A percentile compares a stretch with the other conserved stretches of the same genome.
phyloP scores from a whole-genome alignment of 1,140 invertebrate species.

The Oreohelix idahoensis region DNA sequence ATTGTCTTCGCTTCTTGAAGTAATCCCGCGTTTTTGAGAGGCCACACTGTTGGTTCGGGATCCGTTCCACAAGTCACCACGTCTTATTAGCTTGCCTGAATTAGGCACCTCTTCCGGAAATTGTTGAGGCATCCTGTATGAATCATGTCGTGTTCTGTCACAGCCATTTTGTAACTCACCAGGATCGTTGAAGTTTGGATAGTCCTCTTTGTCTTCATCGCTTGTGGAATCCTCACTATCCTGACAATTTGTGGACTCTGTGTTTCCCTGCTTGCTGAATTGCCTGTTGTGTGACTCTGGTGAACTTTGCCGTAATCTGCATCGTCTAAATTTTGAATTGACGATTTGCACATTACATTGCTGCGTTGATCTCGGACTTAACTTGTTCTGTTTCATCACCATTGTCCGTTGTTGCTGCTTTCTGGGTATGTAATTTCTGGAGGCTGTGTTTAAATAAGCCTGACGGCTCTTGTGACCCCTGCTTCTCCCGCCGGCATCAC shows the following conservation, averaged over 20 bases:
- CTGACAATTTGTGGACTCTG: background rate
- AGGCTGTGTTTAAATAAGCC: background rate
- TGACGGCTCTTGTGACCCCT: constrained; percentile 7
- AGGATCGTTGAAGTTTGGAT: background rate
- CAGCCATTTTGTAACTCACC: background rate
- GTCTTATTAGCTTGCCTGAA: background rate
- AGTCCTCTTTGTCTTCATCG: background rate
- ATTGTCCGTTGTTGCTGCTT: background rate
- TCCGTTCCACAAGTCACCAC: background rate
- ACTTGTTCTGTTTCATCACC: background rate
- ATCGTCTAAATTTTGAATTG: background rate
- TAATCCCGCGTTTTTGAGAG: background rate
- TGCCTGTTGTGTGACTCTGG: background rate
- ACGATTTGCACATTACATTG: background rate
- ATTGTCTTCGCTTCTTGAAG: background rate
- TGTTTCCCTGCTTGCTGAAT: background rate
- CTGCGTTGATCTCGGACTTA: background rate
- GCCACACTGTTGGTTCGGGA: background rate
- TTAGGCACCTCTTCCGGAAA: background rate
- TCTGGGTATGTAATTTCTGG: background rate
- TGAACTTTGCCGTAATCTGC: background rate
- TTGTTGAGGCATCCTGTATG: background rate
- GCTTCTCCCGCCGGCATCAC: constrained; percentile 24
- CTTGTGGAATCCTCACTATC: background rate
- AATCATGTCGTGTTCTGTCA: background rate